Conservation (phyloP, 2,888 invertebrate species). For the Hermaeophaga mercurialis region DNA sequence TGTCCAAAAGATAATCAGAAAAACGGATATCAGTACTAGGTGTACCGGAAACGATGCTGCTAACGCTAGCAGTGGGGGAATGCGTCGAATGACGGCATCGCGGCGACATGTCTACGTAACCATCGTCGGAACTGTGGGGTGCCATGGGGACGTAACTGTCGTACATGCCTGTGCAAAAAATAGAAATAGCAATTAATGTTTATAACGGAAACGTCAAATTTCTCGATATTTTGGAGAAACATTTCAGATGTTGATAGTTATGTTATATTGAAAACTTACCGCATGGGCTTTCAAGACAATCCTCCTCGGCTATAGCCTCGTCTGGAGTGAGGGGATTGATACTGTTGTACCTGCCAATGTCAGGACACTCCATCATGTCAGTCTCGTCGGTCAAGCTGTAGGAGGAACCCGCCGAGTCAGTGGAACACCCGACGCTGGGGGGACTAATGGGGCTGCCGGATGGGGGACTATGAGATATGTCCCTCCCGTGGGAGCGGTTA, state of each 20-base stretch:
- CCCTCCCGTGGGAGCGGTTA: conserved; percentile 56
- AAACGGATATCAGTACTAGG: conserved; percentile 81
- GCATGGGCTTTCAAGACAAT: conserved; percentile 56
- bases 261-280: too few species aligned
- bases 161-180: conserved; percentile 22
- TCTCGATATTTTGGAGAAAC: too few species aligned
- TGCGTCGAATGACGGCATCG: conserved; percentile 51
- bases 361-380: conserved; percentile 50
- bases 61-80: conserved; percentile 71
- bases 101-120: conserved; percentile 67
- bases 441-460: conserved; percentile 66
- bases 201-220: too few species aligned
- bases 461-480: conserved; percentile 57
- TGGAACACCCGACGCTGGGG: conserved; percentile 63
- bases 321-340: conserved; percentile 64
- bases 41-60: conserved; percentile 78
- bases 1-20: conserved; percentile 80
- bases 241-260: too few species aligned
- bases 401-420: conserved; percentile 72
- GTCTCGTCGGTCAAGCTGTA: conserved; percentile 71
- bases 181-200: background rate
- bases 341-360: conserved; percentile 54
- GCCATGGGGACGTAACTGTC: conserved; percentile 69
- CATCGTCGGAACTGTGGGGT: conserved; percentile 62
- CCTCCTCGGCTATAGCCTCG: conserved; percentile 71